Conservation (phyloP, 2,797 vertebrate genomes). For the Trichosurus vulpecula region DNA sequence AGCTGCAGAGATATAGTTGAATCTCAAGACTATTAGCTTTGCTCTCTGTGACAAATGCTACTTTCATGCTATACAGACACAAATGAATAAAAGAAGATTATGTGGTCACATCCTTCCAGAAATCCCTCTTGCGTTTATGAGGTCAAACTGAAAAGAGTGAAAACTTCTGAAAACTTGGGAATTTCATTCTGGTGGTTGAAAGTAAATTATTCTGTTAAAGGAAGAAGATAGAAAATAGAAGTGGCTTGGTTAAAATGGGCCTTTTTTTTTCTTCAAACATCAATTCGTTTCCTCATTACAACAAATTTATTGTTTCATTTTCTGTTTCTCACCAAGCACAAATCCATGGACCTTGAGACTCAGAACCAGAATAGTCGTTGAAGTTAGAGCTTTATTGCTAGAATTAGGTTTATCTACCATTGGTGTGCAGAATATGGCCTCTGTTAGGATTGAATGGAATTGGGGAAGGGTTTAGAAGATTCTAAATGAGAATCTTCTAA, state of each 20-base stretch:
- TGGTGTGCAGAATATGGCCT: neutral
- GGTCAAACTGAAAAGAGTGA: neutral
- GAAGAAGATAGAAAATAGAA: neutral
- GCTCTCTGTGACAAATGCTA: neutral
- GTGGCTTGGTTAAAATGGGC: neutral
- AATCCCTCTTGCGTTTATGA: neutral
- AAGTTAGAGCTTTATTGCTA: slow-evolving; percentile 6
- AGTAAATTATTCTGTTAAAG: neutral
- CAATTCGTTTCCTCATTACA: neutral
- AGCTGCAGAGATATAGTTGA: neutral
- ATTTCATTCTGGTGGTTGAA: neutral
- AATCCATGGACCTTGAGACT: slow-evolving; percentile 21
- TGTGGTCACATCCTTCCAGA: neutral
- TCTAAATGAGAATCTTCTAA: slow-evolving; percentile 18
- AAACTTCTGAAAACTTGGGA: neutral
- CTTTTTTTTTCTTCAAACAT: neutral
- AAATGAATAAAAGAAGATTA: neutral
- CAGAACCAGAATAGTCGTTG: neutral
- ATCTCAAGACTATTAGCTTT: neutral
- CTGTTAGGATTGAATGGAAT: neutral
- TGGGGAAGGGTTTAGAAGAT: neutral
- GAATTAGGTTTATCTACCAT: neutral
- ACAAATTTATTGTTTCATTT: neutral
- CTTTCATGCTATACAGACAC: neutral
- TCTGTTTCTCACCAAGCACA: neutral